These are phyloP conservation scores for Fissipunctia ypsillon DNA, from an alignment of 2,888 invertebrate genomes.

Conservation along the genomic window DNA sequence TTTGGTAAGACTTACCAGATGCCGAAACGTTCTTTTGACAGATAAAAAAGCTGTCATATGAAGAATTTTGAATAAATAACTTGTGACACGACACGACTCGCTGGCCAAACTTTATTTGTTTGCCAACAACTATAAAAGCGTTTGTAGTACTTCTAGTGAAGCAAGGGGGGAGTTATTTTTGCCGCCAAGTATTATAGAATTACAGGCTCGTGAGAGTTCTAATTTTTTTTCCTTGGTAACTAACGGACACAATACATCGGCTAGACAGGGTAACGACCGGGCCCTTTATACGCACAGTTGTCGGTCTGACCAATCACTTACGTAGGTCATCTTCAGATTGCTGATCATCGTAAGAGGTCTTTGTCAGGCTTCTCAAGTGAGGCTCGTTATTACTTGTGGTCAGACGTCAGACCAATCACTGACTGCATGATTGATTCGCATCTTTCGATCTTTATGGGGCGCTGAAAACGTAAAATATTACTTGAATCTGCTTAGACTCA, in stretches of 20 bases:
- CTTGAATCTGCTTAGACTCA: neutral
- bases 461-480: neutral
- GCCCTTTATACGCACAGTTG: conserved; percentile 6
- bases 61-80: no score
- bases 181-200: neutral
- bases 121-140: neutral
- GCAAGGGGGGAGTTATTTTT: no score
- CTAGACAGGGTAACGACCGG: conserved; percentile 32
- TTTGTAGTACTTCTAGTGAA: neutral
- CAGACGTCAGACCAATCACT: neutral
- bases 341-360: neutral
- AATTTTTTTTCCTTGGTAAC: neutral
- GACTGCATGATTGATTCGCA: conserved; percentile 10
- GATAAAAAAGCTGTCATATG: no score
- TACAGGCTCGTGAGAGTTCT: no score
- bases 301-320: conserved; percentile 21
- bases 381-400: conserved; percentile 7
- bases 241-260: neutral
- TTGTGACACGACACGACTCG: no score
- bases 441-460: conserved; percentile 1
- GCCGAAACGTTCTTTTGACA: no score
- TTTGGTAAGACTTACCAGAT: no score
- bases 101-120: no score
- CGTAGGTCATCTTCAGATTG: conserved; percentile 31
- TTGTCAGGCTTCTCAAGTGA: conserved; percentile 30